Conservation (phyloP, 2,113 vertebrate genomes). For the Stegostoma tigrinum region DNA sequence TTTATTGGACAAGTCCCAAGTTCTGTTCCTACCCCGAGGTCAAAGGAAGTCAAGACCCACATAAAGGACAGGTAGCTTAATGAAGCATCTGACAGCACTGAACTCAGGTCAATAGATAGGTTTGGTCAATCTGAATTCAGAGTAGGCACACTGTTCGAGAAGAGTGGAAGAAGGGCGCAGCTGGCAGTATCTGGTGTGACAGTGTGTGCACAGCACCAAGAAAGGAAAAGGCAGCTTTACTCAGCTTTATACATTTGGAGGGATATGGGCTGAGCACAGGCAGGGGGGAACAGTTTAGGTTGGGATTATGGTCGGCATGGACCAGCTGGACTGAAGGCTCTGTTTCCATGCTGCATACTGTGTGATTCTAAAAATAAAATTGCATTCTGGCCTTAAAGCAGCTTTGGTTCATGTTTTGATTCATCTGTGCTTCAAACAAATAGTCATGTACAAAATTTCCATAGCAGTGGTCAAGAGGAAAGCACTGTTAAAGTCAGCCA, state of each 20-base stretch:
- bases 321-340: too few relatives aligned
- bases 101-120: not conserved
- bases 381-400: not conserved
- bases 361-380: not conserved
- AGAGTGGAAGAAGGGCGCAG: not conserved
- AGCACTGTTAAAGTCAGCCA: too few relatives aligned
- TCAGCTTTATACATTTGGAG: not conserved
- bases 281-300: too few relatives aligned
- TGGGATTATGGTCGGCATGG: too few relatives aligned
- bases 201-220: not conserved
- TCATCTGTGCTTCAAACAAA: not conserved
- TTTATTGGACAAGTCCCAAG: not conserved
- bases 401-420: not conserved
- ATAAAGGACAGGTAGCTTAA: not conserved
- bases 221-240: not conserved
- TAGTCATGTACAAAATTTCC: too few relatives aligned
- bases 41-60: too few relatives aligned
- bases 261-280: too few relatives aligned
- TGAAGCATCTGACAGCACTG: not conserved
- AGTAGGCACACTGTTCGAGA: not conserved
- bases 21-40: too few relatives aligned
- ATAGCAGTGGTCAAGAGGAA: too few relatives aligned
- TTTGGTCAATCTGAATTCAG: not conserved
- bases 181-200: not conserved
- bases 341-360: too few relatives aligned